phyloP scores from a whole-genome alignment of 1,140 invertebrate species.

The Agrypnia vestita region DNA sequence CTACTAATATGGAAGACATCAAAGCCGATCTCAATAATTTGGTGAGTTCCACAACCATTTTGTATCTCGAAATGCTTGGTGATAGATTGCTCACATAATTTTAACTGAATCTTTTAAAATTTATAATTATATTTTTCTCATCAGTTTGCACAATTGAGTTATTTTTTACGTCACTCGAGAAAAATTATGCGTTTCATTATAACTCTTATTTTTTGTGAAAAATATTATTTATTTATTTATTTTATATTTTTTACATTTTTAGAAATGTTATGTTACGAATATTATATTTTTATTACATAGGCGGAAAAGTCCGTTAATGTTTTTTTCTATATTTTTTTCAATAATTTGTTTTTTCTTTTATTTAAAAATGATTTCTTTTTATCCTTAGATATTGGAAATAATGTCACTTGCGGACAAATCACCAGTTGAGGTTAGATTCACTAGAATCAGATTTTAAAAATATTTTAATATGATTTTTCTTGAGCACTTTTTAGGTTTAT shows the following conservation, averaged over 20 bases:
- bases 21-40: constrained; percentile 81
- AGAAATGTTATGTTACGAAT: too few relatives aligned
- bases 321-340: neutral
- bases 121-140: too few relatives aligned
- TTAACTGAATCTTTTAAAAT: too few relatives aligned
- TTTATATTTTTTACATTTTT: too few relatives aligned
- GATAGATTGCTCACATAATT: neutral
- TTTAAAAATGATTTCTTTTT: neutral
- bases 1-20: constrained; percentile 79
- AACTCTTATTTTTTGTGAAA: too few relatives aligned
- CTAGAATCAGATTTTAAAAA: neutral
- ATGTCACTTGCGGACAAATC: constrained; percentile 23
- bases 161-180: too few relatives aligned
- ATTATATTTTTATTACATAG: too few relatives aligned
- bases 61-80: neutral
- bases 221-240: too few relatives aligned
- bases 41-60: constrained; percentile 71
- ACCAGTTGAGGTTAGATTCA: constrained; percentile 21
- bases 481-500: constrained; percentile 9
- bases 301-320: neutral
- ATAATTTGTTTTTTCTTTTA: constrained; percentile 14
- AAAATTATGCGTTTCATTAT: too few relatives aligned
- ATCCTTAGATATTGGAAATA: constrained; percentile 44
- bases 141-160: too few relatives aligned
- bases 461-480: neutral